Conservation (phyloP, 2,797 vertebrate species). For the Phrynocephalus guinanensis region DNA sequence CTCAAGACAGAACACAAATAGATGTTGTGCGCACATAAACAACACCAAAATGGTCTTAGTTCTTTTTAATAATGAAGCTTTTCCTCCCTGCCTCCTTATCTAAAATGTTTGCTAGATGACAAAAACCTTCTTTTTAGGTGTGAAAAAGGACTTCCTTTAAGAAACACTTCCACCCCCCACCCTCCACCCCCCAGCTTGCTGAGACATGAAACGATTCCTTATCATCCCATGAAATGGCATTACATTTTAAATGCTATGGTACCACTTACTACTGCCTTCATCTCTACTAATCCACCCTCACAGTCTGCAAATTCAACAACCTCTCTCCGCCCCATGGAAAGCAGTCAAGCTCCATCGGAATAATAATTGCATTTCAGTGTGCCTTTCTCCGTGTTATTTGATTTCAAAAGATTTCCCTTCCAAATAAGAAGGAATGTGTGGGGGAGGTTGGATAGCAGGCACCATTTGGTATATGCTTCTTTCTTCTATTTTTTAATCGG, state of each 20-base stretch:
- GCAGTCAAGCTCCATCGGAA: constrained; percentile 63
- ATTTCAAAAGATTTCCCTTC: constrained; percentile 67
- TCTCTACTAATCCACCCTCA: constrained; percentile 71
- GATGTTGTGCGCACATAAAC: constrained; percentile 35
- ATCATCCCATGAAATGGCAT: constrained; percentile 70
- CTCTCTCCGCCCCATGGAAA: constrained; percentile 67
- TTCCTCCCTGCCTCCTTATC: constrained; percentile 63
- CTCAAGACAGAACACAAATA: constrained; percentile 58
- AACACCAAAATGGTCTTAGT: constrained; percentile 68
- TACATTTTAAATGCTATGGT: constrained; percentile 70
- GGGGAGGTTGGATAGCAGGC: constrained; percentile 60
- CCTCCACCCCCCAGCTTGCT: constrained; percentile 50
- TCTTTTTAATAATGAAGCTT: constrained; percentile 57
- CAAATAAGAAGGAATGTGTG: constrained; percentile 57
- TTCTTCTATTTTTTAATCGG: constrained; percentile 65
- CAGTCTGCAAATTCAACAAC: constrained; percentile 71
- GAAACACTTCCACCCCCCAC: constrained; percentile 41
- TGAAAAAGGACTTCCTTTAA: constrained; percentile 42
- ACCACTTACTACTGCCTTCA: constrained; percentile 66
- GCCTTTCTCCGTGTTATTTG: constrained; percentile 57
- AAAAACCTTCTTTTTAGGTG: constrained; percentile 42
- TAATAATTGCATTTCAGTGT: constrained; percentile 75
- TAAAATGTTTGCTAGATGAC: constrained; percentile 63
- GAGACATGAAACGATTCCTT: constrained; percentile 72
- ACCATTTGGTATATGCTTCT: constrained; percentile 42